Percentiles rank a stretch among this genome's conserved stretches.
phyloP scores from a whole-genome alignment of 2,113 vertebrate species.

The Entelurus aequoreus region DNA sequence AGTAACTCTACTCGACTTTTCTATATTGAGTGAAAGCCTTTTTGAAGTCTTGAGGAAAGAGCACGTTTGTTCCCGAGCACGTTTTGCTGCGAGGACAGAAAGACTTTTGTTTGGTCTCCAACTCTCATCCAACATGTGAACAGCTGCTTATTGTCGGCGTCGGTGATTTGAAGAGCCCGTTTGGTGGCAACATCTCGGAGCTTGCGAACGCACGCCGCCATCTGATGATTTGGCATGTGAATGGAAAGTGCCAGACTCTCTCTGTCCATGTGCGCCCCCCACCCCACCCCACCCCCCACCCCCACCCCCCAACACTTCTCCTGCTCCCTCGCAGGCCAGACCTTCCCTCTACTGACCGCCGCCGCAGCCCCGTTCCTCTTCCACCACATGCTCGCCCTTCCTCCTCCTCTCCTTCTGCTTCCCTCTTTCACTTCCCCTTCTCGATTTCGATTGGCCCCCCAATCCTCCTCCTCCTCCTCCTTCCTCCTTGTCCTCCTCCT shows the following conservation, averaged over 20 bases:
- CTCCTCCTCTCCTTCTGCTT: slow-evolving; percentile 56
- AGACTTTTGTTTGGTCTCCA: slow-evolving; percentile 59
- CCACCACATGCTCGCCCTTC: slow-evolving; percentile 44
- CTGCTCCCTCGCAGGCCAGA: slow-evolving; percentile 34
- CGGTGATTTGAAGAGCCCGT: slow-evolving; percentile 59
- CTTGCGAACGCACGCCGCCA: slow-evolving; percentile 61
- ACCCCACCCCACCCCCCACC: neutral
- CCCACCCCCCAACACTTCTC: slow-evolving; percentile 9
- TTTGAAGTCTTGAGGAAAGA: slow-evolving; percentile 30
- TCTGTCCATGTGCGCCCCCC: slow-evolving; percentile 46
- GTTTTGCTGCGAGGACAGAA: slow-evolving; percentile 44
- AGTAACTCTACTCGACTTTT: slow-evolving; percentile 3
- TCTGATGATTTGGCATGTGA: slow-evolving; percentile 68
- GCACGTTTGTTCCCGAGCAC: slow-evolving; percentile 35
- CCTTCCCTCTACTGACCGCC: slow-evolving; percentile 8
- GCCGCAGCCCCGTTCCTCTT: slow-evolving; percentile 30
- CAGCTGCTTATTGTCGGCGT: slow-evolving; percentile 68
- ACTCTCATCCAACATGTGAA: slow-evolving; percentile 57
- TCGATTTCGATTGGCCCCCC: slow-evolving; percentile 56
- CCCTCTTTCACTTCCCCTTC: slow-evolving; percentile 56
- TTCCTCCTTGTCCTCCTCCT: slow-evolving; percentile 15
- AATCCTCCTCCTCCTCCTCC: slow-evolving; percentile 33
- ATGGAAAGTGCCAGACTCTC: slow-evolving; percentile 60
- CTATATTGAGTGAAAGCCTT: neutral
- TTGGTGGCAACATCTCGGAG: slow-evolving; percentile 65